Percentiles rank a stretch among this genome's conserved stretches.
phyloP scores from a whole-genome alignment of 2,888 invertebrate species.

The Perithous albicinctus region DNA sequence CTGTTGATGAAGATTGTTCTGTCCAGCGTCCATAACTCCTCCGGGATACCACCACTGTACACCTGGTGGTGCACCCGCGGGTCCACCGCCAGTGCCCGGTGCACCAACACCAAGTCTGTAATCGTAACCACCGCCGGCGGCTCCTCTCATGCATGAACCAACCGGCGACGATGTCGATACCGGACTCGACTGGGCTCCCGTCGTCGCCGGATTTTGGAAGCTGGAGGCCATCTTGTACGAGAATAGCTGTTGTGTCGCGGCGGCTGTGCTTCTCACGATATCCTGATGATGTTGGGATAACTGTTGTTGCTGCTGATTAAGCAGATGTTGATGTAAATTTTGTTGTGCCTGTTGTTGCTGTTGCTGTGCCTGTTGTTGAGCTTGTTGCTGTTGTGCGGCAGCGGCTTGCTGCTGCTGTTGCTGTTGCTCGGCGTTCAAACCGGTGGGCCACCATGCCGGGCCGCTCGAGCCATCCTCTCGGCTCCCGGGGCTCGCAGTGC shows the following conservation, averaged over 20 bases:
- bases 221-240: slow-evolving; percentile 95
- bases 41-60: slow-evolving; percentile 93
- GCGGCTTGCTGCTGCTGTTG: slow-evolving; percentile 83
- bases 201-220: slow-evolving; percentile 90
- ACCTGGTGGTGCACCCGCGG: slow-evolving; percentile 84
- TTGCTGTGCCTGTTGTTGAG: slow-evolving; percentile 86
- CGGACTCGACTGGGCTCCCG: slow-evolving; percentile 88
- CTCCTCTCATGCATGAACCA: slow-evolving; percentile 83
- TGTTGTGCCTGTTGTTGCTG: slow-evolving; percentile 85
- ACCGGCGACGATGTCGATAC: slow-evolving; percentile 88
- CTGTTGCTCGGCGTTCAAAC: slow-evolving; percentile 79
- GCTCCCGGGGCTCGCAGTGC: slow-evolving; percentile 82
- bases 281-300: slow-evolving; percentile 84
- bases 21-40: slow-evolving; percentile 87
- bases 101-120: slow-evolving; percentile 87
- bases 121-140: slow-evolving; percentile 87
- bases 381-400: slow-evolving; percentile 84
- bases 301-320: slow-evolving; percentile 79
- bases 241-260: slow-evolving; percentile 90
- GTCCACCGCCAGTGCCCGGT: slow-evolving; percentile 85
- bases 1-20: slow-evolving; percentile 87
- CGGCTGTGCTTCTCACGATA: slow-evolving; percentile 87
- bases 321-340: slow-evolving; percentile 84
- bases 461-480: slow-evolving; percentile 85
- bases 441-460: slow-evolving; percentile 86